Evolutionary conservation across 2,113 vertebrate species (phyloP).

Genomic region (Arizona elegans): DNA sequence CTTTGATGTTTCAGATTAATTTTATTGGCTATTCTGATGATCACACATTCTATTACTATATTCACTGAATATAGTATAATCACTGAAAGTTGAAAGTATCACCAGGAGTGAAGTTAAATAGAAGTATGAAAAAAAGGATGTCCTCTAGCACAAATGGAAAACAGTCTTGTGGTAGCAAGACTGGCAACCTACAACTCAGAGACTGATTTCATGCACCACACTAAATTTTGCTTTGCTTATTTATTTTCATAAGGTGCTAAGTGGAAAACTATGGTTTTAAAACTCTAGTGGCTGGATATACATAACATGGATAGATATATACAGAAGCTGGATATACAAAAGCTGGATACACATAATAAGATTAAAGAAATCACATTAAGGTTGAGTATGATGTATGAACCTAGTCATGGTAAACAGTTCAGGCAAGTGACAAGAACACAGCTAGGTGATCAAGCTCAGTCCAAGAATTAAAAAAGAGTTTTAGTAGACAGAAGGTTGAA

Average conservation of each 20-base stretch:
- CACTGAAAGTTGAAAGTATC: neutral
- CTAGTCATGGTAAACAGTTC: too few relatives aligned
- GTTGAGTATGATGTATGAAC: too few relatives aligned
- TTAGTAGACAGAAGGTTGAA: too few relatives aligned
- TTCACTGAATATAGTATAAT: fast-evolving
- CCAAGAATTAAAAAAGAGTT: too few relatives aligned
- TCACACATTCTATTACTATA: neutral
- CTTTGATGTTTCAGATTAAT: neutral
- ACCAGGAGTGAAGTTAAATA: neutral
- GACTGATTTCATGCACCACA: neutral
- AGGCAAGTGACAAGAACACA: too few relatives aligned
- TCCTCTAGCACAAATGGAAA: neutral
- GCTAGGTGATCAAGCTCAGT: too few relatives aligned
- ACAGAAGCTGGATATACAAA: too few relatives aligned
- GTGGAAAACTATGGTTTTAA: neutral
- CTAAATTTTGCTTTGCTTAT: neutral
- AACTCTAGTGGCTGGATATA: neutral
- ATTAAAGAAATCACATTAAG: too few relatives aligned
- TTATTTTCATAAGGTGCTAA: neutral
- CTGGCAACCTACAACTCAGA: neutral
- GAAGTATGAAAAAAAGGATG: neutral
- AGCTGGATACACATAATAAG: too few relatives aligned
- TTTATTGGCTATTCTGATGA: neutral
- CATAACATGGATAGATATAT: too few relatives aligned
- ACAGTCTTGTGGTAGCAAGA: neutral